Percentiles rank a stretch among this genome's conserved stretches.
Conservation (phyloP, 2,113 vertebrate genomes). For the Siniperca knerii region DNA sequence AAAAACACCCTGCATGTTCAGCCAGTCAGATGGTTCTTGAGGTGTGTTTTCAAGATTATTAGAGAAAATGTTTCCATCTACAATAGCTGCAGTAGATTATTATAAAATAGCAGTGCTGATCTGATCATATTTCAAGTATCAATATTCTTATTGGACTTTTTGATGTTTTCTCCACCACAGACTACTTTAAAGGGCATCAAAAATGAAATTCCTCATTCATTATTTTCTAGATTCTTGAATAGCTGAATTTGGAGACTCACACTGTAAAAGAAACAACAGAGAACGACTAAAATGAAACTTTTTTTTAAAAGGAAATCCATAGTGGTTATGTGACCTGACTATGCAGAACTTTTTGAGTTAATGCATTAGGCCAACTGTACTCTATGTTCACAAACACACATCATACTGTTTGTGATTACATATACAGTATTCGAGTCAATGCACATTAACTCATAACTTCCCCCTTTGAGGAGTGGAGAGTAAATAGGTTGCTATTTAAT, state of each 20-base stretch:
- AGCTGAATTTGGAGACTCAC: neutral
- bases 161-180: neutral
- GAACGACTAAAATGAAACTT: neutral
- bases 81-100: neutral
- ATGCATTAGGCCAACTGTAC: neutral
- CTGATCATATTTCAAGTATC: neutral
- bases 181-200: neutral
- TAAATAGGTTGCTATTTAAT: slow-evolving; percentile 20
- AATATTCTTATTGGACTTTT: neutral
- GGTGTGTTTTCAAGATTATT: neutral
- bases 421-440: slow-evolving; percentile 8
- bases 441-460: slow-evolving; percentile 16
- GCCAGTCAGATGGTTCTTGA: slow-evolving; percentile 19
- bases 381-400: neutral
- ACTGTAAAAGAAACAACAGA: neutral
- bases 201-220: neutral
- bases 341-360: neutral
- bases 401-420: neutral
- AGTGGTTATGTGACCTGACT: neutral
- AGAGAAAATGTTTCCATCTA: neutral
- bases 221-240: neutral
- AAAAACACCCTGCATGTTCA: slow-evolving; percentile 26
- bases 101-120: neutral
- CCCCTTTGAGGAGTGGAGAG: neutral
- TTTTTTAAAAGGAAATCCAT: neutral